Conservation (phyloP, 2,113 vertebrate species). For the Pterocles orientalis region DNA sequence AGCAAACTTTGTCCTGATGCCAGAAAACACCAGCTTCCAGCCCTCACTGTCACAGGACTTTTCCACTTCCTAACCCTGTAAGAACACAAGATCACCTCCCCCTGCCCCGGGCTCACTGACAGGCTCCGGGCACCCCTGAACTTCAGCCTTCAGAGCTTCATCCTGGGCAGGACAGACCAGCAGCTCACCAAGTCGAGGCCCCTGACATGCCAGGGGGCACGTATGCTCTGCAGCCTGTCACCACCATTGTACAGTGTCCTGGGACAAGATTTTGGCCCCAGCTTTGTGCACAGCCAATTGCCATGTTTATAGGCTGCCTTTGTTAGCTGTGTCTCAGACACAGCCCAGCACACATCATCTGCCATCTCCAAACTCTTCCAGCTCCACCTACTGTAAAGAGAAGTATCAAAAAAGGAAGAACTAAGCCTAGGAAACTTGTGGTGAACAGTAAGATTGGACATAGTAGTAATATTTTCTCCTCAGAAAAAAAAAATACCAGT, state of each 20-base stretch:
- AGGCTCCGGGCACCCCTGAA: no score
- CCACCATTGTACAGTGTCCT: background rate
- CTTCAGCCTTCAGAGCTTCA: background rate
- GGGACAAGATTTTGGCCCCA: background rate
- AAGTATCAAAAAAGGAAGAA: background rate
- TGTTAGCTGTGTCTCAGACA: background rate
- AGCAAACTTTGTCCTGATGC: background rate
- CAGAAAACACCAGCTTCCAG: background rate
- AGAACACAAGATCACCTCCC: background rate
- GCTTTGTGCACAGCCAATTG: background rate
- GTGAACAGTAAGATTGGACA: background rate
- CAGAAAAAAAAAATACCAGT: background rate
- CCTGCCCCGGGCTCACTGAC: background rate
- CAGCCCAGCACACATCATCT: background rate
- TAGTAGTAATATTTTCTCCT: background rate
- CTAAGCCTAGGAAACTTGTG: background rate
- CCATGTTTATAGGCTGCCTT: background rate
- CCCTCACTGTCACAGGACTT: background rate
- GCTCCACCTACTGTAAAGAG: background rate
- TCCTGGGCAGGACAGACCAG: background rate
- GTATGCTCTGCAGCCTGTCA: background rate
- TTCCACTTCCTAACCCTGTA: background rate
- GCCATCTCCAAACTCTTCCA: background rate
- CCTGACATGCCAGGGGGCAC: fast-evolving
- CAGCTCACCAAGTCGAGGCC: background rate